phyloP scores from a whole-genome alignment of 2,797 vertebrate species.

The Simalia tracyae region DNA sequence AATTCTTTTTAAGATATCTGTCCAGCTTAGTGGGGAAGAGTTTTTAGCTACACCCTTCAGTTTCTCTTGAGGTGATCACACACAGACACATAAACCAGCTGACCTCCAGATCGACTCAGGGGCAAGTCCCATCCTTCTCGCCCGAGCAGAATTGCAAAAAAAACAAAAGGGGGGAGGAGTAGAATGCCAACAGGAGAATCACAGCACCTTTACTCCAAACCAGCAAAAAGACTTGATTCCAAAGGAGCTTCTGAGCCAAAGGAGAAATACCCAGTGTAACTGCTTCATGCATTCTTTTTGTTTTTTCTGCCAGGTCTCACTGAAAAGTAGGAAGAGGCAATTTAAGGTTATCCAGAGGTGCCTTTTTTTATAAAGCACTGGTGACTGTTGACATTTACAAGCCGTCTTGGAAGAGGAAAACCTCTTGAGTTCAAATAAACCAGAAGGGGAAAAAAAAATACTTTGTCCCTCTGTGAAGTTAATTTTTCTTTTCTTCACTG shows the following conservation, averaged over 20 bases:
- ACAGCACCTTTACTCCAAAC: not conserved
- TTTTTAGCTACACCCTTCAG: not conserved
- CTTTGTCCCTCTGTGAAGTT: not conserved
- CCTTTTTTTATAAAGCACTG: not conserved
- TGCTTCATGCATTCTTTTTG: not conserved
- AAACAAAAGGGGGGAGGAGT: fast-evolving
- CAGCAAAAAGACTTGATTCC: not conserved
- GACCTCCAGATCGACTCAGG: not conserved
- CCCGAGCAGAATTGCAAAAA: not conserved
- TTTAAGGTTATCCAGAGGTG: not conserved
- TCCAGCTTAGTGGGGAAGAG: not conserved
- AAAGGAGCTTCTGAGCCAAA: not conserved
- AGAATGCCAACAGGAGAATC: not conserved
- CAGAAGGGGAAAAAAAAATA: not conserved
- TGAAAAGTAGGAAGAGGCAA: not conserved
- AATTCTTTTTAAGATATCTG: constrained; percentile 2
- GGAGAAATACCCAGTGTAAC: not conserved
- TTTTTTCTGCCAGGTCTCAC: not conserved
- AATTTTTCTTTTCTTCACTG: not conserved
- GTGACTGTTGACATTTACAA: not conserved
- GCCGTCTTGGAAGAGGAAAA: not conserved
- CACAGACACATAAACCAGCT: not conserved
- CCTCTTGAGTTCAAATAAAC: not conserved
- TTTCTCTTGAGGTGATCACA: not conserved
- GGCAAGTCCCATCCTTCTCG: not conserved